These are phyloP conservation scores for roundworm (Caenorhabditis elegans) DNA, from an alignment of 1,140 invertebrate genomes.

Conservation along the genomic window WBcel235 BX284602.5:7723501-7724000, in stretches of 20 bases:
- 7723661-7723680: background rate
- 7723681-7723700: background rate
- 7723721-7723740: slow-evolving; percentile 55
- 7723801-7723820: background rate
- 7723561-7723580: too few species aligned
- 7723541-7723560: too few species aligned
- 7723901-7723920: slow-evolving; percentile 3
- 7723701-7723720: background rate
- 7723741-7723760: background rate
- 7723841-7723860: background rate
- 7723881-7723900: background rate
- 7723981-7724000: too few species aligned
- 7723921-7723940: background rate
- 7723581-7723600: too few species aligned
- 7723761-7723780: too few species aligned
- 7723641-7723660: background rate
- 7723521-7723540: too few species aligned
- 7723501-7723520: too few species aligned
- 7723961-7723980: too few species aligned
- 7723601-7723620: too few species aligned
- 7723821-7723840: slow-evolving; percentile 5
- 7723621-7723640: background rate
- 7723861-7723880: background rate
- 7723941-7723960: background rate
- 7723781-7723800: background rate